Percentiles rank a stretch among this genome's conserved stretches.
These are phyloP conservation scores for Heterodera carotae DNA, from an alignment of 1,140 invertebrate species.

Conservation along the genomic window DNA sequence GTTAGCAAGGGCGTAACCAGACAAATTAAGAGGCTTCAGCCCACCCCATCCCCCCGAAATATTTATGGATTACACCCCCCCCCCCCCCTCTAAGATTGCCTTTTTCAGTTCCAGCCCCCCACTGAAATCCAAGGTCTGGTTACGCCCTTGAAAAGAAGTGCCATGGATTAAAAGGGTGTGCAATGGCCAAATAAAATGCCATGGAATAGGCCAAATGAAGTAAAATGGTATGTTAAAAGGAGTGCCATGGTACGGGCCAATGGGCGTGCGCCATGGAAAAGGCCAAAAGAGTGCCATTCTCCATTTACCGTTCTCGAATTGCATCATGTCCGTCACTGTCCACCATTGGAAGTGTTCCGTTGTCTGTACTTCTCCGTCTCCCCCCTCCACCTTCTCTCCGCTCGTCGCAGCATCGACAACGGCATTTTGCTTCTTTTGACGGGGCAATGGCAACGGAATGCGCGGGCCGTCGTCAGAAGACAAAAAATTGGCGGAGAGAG, in stretches of 20 bases:
- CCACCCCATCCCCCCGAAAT: not conserved
- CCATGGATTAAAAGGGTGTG: too few relatives aligned
- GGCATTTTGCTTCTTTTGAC: constrained; percentile 31
- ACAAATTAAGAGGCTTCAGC: too few relatives aligned
- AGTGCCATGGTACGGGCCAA: too few relatives aligned
- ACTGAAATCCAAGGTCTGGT: too few relatives aligned
- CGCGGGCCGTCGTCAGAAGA: not conserved
- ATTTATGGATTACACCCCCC: not conserved
- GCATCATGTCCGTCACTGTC: constrained; percentile 38
- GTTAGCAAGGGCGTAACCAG: too few relatives aligned
- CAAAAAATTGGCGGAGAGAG: constrained; percentile 14
- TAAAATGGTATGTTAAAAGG: too few relatives aligned
- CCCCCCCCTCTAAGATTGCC: not conserved
- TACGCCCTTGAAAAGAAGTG: too few relatives aligned
- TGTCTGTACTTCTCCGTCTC: constrained; percentile 15
- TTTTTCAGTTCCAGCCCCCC: too few relatives aligned
- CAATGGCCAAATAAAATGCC: too few relatives aligned
- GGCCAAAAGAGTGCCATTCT: constrained; percentile 6
- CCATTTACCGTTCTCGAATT: constrained; percentile 32
- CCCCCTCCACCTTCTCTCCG: not conserved
- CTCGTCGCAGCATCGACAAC: not conserved
- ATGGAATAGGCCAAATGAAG: too few relatives aligned
- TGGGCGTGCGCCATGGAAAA: too few relatives aligned
- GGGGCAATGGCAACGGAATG: constrained; percentile 29
- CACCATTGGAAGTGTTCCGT: constrained; percentile 31